These are phyloP conservation scores for Zeus faber DNA, from an alignment of 2,113 vertebrate genomes.

Conservation along the genomic window DNA sequence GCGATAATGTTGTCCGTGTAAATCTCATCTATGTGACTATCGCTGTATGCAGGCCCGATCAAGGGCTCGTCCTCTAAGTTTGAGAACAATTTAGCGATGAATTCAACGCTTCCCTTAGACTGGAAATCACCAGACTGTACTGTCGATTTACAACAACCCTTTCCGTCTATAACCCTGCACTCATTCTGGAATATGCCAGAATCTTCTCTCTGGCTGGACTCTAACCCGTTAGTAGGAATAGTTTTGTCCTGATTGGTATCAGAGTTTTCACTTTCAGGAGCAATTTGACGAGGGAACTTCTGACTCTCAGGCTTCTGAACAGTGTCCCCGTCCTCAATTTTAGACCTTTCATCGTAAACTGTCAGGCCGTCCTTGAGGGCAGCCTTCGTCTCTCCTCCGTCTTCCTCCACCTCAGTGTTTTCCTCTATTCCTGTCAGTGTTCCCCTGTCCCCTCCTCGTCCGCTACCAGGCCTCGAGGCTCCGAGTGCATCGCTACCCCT, in stretches of 20 bases:
- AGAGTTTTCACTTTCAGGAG: slow-evolving; percentile 25
- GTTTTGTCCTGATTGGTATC: slow-evolving; percentile 20
- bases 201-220: slow-evolving; percentile 47
- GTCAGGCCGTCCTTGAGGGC: slow-evolving; percentile 30
- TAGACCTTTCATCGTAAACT: slow-evolving; percentile 10
- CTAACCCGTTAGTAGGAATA: slow-evolving; percentile 39
- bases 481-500: slow-evolving; percentile 60
- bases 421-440: slow-evolving; percentile 75
- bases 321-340: slow-evolving; percentile 15
- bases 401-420: slow-evolving; percentile 67
- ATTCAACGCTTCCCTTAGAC: slow-evolving; percentile 54
- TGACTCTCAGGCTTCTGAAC: slow-evolving; percentile 25
- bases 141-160: slow-evolving; percentile 13
- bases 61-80: slow-evolving; percentile 62
- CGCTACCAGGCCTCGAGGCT: slow-evolving; percentile 53
- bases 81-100: slow-evolving; percentile 67
- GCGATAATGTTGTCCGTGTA: slow-evolving; percentile 54
- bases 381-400: slow-evolving; percentile 52
- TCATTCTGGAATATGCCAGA: slow-evolving; percentile 52
- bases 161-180: slow-evolving; percentile 19
- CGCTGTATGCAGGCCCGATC: slow-evolving; percentile 42
- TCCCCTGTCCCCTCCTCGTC: slow-evolving; percentile 65
- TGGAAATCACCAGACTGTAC: slow-evolving; percentile 33
- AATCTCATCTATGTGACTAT: slow-evolving; percentile 42
- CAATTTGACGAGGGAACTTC: slow-evolving; percentile 9